Evolutionary conservation across 2,888 invertebrate species (phyloP), one percentile per base, ranked within the genome.

Genomic region (Phorcus lineatus): DNA sequence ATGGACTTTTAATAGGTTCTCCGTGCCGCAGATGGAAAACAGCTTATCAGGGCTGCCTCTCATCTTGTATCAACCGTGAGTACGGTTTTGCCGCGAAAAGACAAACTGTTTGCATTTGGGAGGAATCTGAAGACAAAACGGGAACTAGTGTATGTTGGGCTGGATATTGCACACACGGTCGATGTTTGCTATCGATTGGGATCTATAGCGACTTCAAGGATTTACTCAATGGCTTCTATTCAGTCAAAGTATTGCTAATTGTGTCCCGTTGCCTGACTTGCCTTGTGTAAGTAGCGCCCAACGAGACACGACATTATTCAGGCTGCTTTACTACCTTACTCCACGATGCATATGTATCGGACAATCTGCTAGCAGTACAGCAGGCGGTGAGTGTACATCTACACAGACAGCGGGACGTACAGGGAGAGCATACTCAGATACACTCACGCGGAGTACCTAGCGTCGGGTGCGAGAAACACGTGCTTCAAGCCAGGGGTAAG

Each of bases 141-240:
- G 47, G 7, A 47, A 47, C 47, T 11, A 47, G 47, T 47, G 47
- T 47, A 47, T 11, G 47, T 47, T 11, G 47, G 36, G 47, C 47
- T 24, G 62, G 28, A 62, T 62, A 62, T 6, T 62, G 22, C 28
- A 17, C 28, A 28, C 62, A 28, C 62, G 62, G 62, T 62, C 62
- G 62, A 62, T 62, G 62, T 24, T 28, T 28, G 28, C 24, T 62
- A 62, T 62, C 28, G 62, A 62, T 62, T 62, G 24, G 62, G 28
- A 24, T 62, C 62, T 17, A 28, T 24, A 62, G 24, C 16, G 62
- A 62, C 62, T 62, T 24, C 62, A 28, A 62, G 62, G 62, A 28
- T 62, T 62, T 24, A 7, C 62, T 62, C 62, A 62, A 62, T 62
- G 62, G 62, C 62, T 24, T 62, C 62, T 28, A 62, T 62, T 62